Percentiles rank a stretch among this genome's conserved stretches.
Evolutionary conservation across 2,888 invertebrate species (phyloP).

Genomic region (Salticus scenicus): DNA sequence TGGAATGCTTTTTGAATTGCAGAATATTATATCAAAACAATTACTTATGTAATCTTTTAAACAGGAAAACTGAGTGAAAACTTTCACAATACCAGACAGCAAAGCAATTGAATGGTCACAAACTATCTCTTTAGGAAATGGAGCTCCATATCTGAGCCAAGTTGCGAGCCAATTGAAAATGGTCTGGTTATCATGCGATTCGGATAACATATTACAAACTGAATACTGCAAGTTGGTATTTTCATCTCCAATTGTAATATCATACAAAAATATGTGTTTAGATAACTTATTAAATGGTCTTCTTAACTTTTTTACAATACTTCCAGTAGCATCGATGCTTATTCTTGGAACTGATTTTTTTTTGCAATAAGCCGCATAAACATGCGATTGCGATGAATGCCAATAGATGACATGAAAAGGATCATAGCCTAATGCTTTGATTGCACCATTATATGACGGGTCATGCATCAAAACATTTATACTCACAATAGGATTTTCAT

Average conservation of each 20-base stretch:
- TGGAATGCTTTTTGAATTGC: not conserved
- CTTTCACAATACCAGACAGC: not conserved
- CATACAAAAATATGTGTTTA: not conserved
- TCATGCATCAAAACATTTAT: too few relatives aligned
- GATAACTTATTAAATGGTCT: not conserved
- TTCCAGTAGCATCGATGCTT: not conserved
- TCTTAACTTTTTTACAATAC: not conserved
- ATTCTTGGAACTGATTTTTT: not conserved
- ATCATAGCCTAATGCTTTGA: too few relatives aligned
- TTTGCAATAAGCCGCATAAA: not conserved
- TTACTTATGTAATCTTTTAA: not conserved
- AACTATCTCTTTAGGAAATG: not conserved
- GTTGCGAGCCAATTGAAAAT: too few relatives aligned
- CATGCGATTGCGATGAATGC: not conserved
- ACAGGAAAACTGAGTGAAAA: not conserved
- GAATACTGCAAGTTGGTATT: not conserved
- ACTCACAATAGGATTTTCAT: too few relatives aligned
- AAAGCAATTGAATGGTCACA: not conserved
- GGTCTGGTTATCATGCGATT: too few relatives aligned
- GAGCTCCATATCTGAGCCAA: too few relatives aligned
- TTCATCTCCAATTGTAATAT: not conserved
- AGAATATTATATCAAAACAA: too few relatives aligned
- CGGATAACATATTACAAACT: not conserved
- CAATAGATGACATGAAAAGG: too few relatives aligned
- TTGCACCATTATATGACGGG: too few relatives aligned